Percentiles rank a stretch among this genome's conserved stretches.
Conservation (phyloP, 2,888 invertebrate genomes). For the Trichogramma evanescens region DNA sequence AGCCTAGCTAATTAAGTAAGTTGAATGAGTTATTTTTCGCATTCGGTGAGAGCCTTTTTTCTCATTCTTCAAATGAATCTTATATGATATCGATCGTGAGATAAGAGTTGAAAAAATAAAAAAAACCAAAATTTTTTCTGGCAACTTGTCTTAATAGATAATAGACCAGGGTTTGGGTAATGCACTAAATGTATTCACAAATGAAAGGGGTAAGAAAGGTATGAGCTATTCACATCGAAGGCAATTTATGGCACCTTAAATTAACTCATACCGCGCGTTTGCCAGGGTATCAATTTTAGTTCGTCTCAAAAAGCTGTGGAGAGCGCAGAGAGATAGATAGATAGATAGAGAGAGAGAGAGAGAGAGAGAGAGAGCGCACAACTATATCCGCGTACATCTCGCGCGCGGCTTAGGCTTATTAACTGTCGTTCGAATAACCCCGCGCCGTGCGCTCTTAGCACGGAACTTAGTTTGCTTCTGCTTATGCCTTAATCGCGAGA, state of each 20-base stretch:
- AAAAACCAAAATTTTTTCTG: no score
- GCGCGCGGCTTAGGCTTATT: constrained; percentile 5
- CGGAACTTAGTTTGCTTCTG: constrained; percentile 12
- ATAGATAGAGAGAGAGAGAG: background rate
- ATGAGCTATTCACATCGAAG: background rate
- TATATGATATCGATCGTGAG: no score
- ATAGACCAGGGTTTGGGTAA: background rate
- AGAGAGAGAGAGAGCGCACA: background rate
- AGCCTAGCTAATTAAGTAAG: constrained; percentile 29
- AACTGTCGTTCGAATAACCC: constrained; percentile 15
- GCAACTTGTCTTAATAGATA: background rate
- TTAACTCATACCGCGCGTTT: no score
- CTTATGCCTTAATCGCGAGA: constrained; percentile 17
- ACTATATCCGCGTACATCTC: background rate
- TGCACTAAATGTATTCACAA: background rate
- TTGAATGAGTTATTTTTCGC: constrained; percentile 30
- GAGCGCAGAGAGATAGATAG: background rate
- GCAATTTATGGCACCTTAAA: constrained; percentile 15
- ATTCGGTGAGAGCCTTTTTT: no score
- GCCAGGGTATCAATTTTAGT: constrained; percentile 13
- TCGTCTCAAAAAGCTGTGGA: background rate
- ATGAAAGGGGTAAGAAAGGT: background rate
- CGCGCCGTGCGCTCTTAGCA: no score
- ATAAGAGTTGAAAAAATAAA: no score
- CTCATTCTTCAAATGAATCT: no score